Evolutionary conservation across 2,888 invertebrate species (phyloP).

Genomic region (Brachylomia viminalis): DNA sequence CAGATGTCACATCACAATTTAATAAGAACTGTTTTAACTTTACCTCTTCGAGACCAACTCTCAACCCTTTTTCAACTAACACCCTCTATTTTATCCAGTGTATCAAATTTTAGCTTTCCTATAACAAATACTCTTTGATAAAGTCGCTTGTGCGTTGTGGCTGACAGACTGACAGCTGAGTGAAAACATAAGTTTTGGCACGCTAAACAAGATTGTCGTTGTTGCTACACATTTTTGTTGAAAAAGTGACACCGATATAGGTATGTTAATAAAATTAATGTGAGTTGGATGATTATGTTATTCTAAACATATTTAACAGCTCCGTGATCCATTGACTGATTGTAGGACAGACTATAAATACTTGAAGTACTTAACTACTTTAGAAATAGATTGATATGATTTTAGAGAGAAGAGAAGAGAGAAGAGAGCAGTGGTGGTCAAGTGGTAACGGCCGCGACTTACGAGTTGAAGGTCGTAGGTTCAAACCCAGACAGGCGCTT

Average conservation of each 20-base stretch:
- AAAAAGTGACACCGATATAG: no score
- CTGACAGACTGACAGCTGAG: conserved; percentile 16
- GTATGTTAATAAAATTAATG: no score
- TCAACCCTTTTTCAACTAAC: no score
- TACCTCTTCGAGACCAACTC: background rate
- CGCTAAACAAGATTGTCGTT: background rate
- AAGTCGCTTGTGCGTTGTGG: background rate
- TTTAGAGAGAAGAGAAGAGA: no score
- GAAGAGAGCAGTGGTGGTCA: no score
- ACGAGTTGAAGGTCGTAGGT: no score
- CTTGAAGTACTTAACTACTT: background rate
- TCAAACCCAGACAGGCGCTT: no score
- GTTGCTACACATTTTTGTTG: background rate
- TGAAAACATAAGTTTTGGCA: conserved; percentile 17
- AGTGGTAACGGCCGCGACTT: no score
- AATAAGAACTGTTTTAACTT: background rate
- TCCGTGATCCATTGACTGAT: background rate
- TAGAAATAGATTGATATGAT: background rate
- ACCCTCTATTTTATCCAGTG: background rate
- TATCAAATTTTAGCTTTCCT: background rate
- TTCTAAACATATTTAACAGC: background rate
- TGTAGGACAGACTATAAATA: background rate
- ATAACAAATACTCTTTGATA: background rate
- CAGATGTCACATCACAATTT: background rate
- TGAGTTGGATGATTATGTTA: background rate